Evolutionary conservation across 2,797 vertebrate species (phyloP), one percentile per base, ranked within the genome.

Genomic region (Pangasius djambal): DNA sequence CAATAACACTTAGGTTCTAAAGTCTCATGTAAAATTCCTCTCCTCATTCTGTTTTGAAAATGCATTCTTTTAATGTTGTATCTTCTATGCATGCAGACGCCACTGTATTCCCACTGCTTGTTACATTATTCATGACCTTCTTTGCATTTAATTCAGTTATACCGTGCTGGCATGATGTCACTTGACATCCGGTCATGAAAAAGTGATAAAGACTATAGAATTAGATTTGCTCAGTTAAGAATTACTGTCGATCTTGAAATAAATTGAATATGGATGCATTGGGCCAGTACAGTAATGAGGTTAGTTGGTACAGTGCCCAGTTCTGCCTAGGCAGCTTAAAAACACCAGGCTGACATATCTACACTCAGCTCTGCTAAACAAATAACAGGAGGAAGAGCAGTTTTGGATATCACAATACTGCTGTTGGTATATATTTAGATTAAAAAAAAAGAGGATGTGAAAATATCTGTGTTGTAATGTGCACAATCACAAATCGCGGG

Each of bases 1-100:
- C 89, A 89, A 89, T 89, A 89, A 52, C 82, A 87, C 72, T 85
- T 81, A 48, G 75, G 63, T 78, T 50, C 28, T 8, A 85, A 63
- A 70, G 82, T 70, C 74, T 85, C 63, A 63, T 87, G 74, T 25
- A 87, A 83, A 16, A 89, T 87, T 87, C n/a, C 59, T 81, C 61
- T 70, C n/a, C 18, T 89, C 22, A 50, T 75, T 44, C 81, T 77
- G 72, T 20, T 61, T 34, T 61, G 52, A 67, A 79, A 72, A 2
- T 70, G 34, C 67, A 81, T 44, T 69, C 13, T 69, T 70, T 34
- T 70, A 83, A 87, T 57, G 44, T 28, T 18, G 61, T 18, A 44
- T 79, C 44, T 10, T 50, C 84, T 81, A 37, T 48, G 50, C 52
- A 34, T 25, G 15, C 13, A 74, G 72, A 85, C 59, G n/a, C 81